Conservation (phyloP, 2,888 invertebrate genomes). For the Epinotia demarniana region DNA sequence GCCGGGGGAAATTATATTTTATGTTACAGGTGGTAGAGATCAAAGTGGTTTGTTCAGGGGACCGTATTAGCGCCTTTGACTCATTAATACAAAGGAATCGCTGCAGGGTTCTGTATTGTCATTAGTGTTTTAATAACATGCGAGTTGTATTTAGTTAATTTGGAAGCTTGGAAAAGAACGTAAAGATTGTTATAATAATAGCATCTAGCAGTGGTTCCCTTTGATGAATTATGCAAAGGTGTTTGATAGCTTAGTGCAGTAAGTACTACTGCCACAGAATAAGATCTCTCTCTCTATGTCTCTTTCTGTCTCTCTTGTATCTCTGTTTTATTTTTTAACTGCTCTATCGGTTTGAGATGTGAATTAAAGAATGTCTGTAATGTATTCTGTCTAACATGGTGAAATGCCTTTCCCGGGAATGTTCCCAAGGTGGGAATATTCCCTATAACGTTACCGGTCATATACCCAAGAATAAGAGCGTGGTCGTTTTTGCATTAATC, state of each 20-base stretch:
- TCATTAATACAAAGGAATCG: constrained; percentile 60
- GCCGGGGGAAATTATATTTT: neutral
- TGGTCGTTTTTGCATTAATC: too few species aligned
- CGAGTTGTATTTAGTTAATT: constrained; percentile 36
- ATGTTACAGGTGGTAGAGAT: neutral
- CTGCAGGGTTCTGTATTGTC: constrained; percentile 55
- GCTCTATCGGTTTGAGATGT: too few species aligned
- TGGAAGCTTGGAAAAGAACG: constrained; percentile 8
- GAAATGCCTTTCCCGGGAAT: too few species aligned
- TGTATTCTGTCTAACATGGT: too few species aligned
- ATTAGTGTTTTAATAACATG: constrained; percentile 57
- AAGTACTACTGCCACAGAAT: too few species aligned
- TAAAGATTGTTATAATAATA: constrained; percentile 1
- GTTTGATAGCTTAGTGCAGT: neutral
- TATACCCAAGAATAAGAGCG: too few species aligned
- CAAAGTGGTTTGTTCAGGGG: constrained; percentile 21
- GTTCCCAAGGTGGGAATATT: too few species aligned
- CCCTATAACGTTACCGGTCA: too few species aligned
- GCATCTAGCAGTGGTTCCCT: neutral
- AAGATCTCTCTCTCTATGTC: too few species aligned
- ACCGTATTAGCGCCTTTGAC: constrained; percentile 57
- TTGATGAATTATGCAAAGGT: neutral
- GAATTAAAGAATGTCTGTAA: too few species aligned
- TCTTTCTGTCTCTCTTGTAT: too few species aligned
- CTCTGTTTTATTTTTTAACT: too few species aligned